Base-by-base conservation (phyloP, 2,113 vertebrate species). In the Alligator sinensis region DNA sequence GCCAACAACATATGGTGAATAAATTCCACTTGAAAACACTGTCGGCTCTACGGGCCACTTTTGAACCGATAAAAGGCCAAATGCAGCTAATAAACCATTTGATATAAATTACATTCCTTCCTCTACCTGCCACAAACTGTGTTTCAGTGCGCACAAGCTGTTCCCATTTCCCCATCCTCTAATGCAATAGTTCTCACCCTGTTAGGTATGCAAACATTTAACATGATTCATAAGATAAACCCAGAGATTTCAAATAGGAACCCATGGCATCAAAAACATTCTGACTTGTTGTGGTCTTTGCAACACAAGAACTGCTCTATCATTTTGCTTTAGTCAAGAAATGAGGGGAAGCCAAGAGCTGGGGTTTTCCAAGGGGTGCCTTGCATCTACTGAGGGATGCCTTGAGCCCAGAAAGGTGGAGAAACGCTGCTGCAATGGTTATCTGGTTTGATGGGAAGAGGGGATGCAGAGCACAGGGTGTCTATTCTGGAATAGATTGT, bases 1-100 rank as follows among this genome's bases (percentile, higher is more conserved):
- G 92, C 93, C 95, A 84, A 84, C 88, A 77, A 82, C 12, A n/a
- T 89, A 94, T 87, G 90, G 91, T 74, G 91, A 95, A 96, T 92
- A 57, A n/a, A 94, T 77, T 75, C 68, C 90, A 90, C 80, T 94
- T 94, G 95, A 95, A 88, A 96, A 96, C 94, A 66, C 88, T 63
- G n/a, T 61, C 89, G 80, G 78, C 92, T 91, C 79, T 84, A 83
- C 78, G 75, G 89, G 85, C 77, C 91, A 57, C 88, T 95, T 92
- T 82, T 84, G 91, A 94, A 82, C 15, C 77, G 80, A 93, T 90
- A 96, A 97, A 91, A 1, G 2, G 84, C 82, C 79, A 90, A 95
- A 91, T 86, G 84, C 66, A 70, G 19, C 66, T 70, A 68, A 21
- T 30, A 21, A 5, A 34, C 34, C n/a, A 55, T 79, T 96, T 90